phyloP scores from a whole-genome alignment of 2,888 invertebrate genomes.

The Eupithecia subumbrata region DNA sequence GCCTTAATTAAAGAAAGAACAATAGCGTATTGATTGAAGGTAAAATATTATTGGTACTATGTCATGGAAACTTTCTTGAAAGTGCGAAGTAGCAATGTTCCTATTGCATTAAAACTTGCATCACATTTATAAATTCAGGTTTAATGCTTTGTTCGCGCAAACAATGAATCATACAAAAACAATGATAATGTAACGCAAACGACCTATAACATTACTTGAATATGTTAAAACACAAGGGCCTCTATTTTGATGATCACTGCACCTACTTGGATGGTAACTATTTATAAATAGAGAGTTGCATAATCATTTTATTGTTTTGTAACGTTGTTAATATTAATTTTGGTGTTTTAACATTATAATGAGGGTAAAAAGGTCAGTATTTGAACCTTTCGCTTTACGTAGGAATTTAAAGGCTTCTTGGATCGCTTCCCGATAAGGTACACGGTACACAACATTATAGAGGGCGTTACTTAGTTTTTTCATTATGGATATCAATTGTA shows the following conservation, averaged over 20 bases:
- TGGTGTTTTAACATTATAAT: neutral
- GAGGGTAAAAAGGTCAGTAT: neutral
- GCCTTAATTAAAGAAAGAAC: neutral
- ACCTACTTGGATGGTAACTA: slow-evolving; percentile 25
- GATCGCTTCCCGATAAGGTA: neutral
- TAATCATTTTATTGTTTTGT: slow-evolving; percentile 3
- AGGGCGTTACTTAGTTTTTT: neutral
- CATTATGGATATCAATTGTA: neutral
- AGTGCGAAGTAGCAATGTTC: slow-evolving; percentile 18
- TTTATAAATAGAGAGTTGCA: slow-evolving; percentile 4
- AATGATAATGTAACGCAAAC: slow-evolving; percentile 52
- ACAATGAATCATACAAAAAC: slow-evolving; percentile 62
- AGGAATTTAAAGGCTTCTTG: neutral
- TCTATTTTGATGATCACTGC: slow-evolving; percentile 44
- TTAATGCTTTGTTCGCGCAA: slow-evolving; percentile 47
- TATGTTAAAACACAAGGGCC: slow-evolving; percentile 55
- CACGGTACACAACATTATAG: neutral
- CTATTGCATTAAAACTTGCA: slow-evolving; percentile 41
- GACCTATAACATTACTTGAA: slow-evolving; percentile 62
- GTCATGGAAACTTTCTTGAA: slow-evolving; percentile 30
- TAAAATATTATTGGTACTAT: neutral
- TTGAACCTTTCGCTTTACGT: neutral
- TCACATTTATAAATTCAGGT: slow-evolving; percentile 42
- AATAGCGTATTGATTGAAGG: neutral
- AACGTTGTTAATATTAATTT: slow-evolving; percentile 2